These are phyloP conservation scores for Andrena flavipes DNA, from an alignment of 2,888 invertebrate species.

Conservation along the genomic window DNA sequence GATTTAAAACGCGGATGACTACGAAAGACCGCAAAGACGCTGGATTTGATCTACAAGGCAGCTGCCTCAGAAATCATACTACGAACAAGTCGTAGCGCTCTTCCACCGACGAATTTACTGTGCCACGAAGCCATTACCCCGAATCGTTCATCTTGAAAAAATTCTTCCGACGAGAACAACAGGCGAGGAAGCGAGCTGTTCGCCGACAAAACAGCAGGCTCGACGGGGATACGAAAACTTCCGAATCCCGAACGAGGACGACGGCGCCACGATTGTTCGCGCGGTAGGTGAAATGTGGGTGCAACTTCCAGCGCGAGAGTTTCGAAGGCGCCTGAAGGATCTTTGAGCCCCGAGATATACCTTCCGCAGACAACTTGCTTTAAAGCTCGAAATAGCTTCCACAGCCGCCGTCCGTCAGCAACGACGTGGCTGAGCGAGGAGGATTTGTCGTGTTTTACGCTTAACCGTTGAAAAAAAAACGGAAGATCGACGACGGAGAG, in stretches of 20 bases:
- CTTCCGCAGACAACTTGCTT: slow-evolving; percentile 44
- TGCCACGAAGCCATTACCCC: slow-evolving; percentile 16
- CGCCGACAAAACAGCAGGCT: slow-evolving; percentile 11
- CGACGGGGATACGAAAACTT: slow-evolving; percentile 35
- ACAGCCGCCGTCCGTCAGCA: neutral
- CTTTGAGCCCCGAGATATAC: slow-evolving; percentile 36
- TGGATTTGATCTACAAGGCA: neutral
- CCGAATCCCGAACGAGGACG: slow-evolving; percentile 12
- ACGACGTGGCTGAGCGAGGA: neutral
- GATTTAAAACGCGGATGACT: neutral
- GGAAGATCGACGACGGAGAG: slow-evolving; percentile 12
- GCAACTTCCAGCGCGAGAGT: slow-evolving; percentile 27
- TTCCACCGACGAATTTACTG: slow-evolving; percentile 15
- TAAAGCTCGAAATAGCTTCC: slow-evolving; percentile 44
- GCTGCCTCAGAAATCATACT: neutral
- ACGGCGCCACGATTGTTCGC: slow-evolving; percentile 11
- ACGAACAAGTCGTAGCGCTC: slow-evolving; percentile 16
- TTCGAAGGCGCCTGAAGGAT: slow-evolving; percentile 36
- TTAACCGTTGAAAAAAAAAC: slow-evolving; percentile 21
- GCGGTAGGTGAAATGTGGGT: neutral
- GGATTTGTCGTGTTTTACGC: slow-evolving; percentile 53
- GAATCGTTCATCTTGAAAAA: slow-evolving; percentile 26
- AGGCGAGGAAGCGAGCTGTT: neutral
- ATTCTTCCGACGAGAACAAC: neutral
- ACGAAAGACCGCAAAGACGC: neutral